phyloP scores from a whole-genome alignment of 1,140 invertebrate genomes.

The Babylonia areolata region DNA sequence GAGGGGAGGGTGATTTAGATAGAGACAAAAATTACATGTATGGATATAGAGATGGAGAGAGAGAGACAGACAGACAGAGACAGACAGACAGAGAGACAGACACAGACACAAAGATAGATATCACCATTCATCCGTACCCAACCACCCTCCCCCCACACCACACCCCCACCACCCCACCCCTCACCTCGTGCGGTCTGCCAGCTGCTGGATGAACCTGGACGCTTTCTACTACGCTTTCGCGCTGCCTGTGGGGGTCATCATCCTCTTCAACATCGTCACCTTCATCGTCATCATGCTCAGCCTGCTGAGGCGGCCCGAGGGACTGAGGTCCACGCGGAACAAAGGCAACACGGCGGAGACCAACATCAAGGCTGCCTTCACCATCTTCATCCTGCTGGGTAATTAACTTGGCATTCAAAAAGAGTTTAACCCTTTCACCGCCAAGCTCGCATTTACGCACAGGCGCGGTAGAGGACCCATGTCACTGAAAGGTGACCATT shows the following conservation, averaged over 20 bases:
- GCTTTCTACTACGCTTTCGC: constrained; percentile 76
- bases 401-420: constrained; percentile 34
- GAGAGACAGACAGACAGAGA: constrained; percentile 9
- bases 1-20: not conserved
- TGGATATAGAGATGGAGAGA: constrained; percentile 28
- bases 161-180: too few species aligned
- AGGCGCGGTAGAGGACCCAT: too few species aligned
- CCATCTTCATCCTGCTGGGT: constrained; percentile 76
- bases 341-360: constrained; percentile 67
- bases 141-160: too few species aligned
- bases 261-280: constrained; percentile 74
- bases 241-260: constrained; percentile 73
- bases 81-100: constrained; percentile 22
- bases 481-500: too few species aligned
- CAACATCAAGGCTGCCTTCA: constrained; percentile 76
- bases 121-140: too few species aligned
- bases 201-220: constrained; percentile 75
- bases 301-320: constrained; percentile 65
- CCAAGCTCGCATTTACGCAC: too few species aligned
- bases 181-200: too few species aligned
- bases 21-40: not conserved
- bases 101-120: constrained; percentile 12
- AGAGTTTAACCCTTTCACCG: too few species aligned
- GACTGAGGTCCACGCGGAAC: constrained; percentile 72
- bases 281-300: constrained; percentile 75